A percentile compares a stretch with the other conserved stretches of the same genome.
These are phyloP conservation scores for Rattus rattus DNA, from an alignment of 2,113 vertebrate species.

Conservation along the genomic window DNA sequence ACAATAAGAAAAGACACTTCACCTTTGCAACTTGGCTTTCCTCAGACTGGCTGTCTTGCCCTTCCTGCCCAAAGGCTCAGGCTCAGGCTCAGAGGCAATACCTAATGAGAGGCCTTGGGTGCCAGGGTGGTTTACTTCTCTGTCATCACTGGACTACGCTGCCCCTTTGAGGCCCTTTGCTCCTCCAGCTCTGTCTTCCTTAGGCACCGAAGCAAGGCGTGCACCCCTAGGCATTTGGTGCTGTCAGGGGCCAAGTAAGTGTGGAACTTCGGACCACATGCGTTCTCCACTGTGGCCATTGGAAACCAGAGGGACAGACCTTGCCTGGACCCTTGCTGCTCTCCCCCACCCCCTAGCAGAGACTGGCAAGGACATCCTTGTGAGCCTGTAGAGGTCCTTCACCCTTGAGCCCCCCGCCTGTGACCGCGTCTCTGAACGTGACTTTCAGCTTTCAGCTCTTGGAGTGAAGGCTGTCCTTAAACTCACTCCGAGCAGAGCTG, in stretches of 20 bases:
- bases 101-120: not conserved
- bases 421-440: not conserved
- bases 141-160: not conserved
- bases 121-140: not conserved
- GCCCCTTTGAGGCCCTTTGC: not conserved
- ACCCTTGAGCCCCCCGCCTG: not conserved
- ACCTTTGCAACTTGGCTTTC: not conserved
- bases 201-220: not conserved
- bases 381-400: not conserved
- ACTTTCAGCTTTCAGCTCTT: not conserved
- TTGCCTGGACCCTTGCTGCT: not conserved
- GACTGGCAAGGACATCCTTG: not conserved
- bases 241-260: not conserved
- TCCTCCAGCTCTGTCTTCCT: not conserved
- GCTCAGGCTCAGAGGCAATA: not conserved
- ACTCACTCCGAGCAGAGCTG: constrained; percentile 60
- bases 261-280: not conserved
- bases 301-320: not conserved
- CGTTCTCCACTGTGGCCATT: not conserved
- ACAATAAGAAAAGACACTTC: not conserved
- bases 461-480: constrained; percentile 58
- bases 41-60: not conserved
- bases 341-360: not conserved
- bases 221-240: not conserved
- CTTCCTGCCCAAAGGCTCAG: not conserved